phyloP scores from a whole-genome alignment of 2,888 invertebrate species.

The Hanleya hanleyi region DNA sequence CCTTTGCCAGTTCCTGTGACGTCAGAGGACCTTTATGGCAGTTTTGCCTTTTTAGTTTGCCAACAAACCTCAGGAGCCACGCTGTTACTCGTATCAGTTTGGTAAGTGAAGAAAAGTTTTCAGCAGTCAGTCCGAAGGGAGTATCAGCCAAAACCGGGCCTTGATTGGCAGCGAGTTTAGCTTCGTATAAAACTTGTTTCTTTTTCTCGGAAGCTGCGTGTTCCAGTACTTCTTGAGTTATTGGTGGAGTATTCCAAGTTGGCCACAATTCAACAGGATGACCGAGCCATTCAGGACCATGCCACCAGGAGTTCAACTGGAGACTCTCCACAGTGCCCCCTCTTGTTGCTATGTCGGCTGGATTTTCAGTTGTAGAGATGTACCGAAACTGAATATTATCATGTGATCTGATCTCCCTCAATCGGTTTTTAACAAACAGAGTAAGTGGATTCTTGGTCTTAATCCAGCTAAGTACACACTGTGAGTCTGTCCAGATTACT shows the following conservation, averaged over 20 bases:
- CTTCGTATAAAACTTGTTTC: no score
- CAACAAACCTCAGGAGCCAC: constrained; percentile 3
- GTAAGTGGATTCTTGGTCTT: background rate
- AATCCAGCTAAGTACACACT: background rate
- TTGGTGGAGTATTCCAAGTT: background rate
- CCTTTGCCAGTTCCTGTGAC: background rate
- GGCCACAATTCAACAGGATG: background rate
- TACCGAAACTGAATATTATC: background rate
- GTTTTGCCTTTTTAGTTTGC: background rate
- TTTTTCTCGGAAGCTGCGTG: background rate
- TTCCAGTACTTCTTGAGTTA: no score
- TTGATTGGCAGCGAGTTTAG: no score
- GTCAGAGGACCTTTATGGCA: background rate
- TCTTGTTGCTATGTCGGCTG: background rate
- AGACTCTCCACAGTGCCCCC: background rate
- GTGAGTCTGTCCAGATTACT: background rate
- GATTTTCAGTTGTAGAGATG: background rate
- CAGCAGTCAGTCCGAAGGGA: background rate
- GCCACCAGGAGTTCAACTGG: background rate
- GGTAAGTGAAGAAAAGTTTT: constrained; percentile 8
- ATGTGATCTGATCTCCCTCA: background rate
- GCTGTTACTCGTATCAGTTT: constrained; percentile 19
- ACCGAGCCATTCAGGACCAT: background rate
- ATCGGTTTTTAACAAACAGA: background rate
- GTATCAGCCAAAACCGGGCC: background rate